Evolutionary conservation across 1,140 invertebrate species (phyloP), one percentile per base, ranked within the genome.

Genomic region (Trigoniulus corallinus): DNA sequence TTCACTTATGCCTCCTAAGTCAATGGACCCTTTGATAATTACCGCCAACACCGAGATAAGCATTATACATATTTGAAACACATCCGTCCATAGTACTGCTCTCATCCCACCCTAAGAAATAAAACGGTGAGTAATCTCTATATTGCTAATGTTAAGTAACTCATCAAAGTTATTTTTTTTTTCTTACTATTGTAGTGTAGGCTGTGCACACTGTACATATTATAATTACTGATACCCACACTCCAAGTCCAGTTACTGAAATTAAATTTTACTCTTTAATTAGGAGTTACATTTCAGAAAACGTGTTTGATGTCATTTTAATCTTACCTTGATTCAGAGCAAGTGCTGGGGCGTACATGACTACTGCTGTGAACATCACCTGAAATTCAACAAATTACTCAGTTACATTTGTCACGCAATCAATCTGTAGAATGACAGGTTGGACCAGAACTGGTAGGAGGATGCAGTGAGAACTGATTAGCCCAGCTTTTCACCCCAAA

Each of bases 81-180:
- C 79, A 61, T 89, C 86, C 2, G 85, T 85, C 78, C 82, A 85
- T 42, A 92, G 78, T 2, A 91, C 85, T 2, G 86, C 85, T 62
- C 81, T 76, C 52, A 85, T 63, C 1, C 82, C 82, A 43, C 80
- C 81, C 75, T 77, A 51, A 45, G 58, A 54, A 50, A 48, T 25
- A 23, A 26, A 47, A 23, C 41, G 13, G 27, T 54, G n/a, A n/a
- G n/a, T n/a, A n/a, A n/a, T n/a, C n/a, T n/a, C n/a, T n/a, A n/a
- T n/a, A n/a, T n/a, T n/a, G n/a, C n/a, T n/a, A n/a, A n/a, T n/a
- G n/a, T n/a, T n/a, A n/a, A n/a, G n/a, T n/a, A n/a, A n/a, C n/a
- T n/a, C n/a, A n/a, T n/a, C n/a, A n/a, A n/a, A n/a, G n/a, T n/a
- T n/a, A n/a, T n/a, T n/a, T n/a, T n/a, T n/a, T n/a, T n/a, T 12